Conservation (phyloP, 2,113 vertebrate species). For the Syrrhaptes paradoxus region DNA sequence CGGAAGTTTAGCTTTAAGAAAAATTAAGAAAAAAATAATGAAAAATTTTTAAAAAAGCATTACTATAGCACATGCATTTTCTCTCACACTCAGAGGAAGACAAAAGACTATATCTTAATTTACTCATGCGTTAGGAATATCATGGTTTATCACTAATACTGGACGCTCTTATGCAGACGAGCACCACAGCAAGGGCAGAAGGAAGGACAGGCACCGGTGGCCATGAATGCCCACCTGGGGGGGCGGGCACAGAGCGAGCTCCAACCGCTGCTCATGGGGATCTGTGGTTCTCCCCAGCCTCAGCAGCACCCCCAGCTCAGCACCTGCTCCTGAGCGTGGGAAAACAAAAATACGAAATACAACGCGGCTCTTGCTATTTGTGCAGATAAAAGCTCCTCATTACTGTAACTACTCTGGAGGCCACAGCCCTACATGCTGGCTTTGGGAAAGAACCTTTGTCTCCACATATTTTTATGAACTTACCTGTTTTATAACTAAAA, state of each 20-base stretch:
- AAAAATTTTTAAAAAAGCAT: neutral
- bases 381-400: neutral
- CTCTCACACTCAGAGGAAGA: neutral
- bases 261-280: rapidly evolving
- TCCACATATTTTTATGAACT: neutral
- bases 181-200: neutral
- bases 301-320: neutral
- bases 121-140: neutral
- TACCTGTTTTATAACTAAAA: neutral
- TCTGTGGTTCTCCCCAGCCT: neutral
- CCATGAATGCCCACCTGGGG: neutral
- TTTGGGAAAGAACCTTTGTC: neutral
- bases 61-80: neutral
- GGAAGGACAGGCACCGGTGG: rapidly evolving
- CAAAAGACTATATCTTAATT: neutral
- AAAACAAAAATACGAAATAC: neutral
- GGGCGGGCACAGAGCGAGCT: neutral
- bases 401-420: neutral
- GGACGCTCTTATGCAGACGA: neutral
- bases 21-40: neutral
- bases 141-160: neutral
- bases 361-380: neutral
- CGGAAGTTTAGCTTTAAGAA: neutral
- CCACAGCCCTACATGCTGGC: neutral
- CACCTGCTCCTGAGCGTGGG: neutral